phyloP scores from a whole-genome alignment of 2,113 vertebrate species.

The Semicossyphus pulcher region DNA sequence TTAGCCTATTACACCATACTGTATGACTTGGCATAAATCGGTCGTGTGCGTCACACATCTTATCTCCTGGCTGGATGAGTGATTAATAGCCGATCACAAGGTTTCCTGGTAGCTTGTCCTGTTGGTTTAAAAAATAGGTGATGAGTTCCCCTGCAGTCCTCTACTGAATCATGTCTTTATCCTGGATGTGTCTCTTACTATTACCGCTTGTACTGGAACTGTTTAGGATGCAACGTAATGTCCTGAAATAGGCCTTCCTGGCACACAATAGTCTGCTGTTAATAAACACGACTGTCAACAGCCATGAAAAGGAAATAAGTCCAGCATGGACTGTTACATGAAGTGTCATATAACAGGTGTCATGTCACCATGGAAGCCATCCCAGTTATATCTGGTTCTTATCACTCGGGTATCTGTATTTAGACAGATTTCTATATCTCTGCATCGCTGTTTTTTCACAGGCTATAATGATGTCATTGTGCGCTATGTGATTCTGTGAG shows the following conservation, averaged over 20 bases:
- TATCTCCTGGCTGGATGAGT: conserved; percentile 19
- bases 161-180: conserved; percentile 64
- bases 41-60: conserved; percentile 14
- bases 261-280: conserved; percentile 71
- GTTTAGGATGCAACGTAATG: conserved; percentile 54
- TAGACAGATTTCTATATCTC: not conserved
- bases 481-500: conserved; percentile 82
- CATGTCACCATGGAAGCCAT: conserved; percentile 36
- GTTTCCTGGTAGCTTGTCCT: conserved; percentile 25
- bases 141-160: conserved; percentile 17
- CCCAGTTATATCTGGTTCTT: conserved; percentile 10
- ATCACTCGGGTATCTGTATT: conserved; percentile 25
- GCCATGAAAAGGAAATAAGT: conserved; percentile 70
- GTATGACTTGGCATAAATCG: conserved; percentile 12
- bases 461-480: conserved; percentile 76
- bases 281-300: conserved; percentile 76
- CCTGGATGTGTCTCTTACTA: conserved; percentile 44
- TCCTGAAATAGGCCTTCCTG: conserved; percentile 60
- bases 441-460: conserved; percentile 35
- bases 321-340: conserved; percentile 70
- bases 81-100: conserved; percentile 36
- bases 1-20: conserved; percentile 6
- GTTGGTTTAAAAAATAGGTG: conserved; percentile 33
- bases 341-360: conserved; percentile 74
- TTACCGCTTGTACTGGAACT: conserved; percentile 34